Conservation (phyloP, 2,797 vertebrate species). For the Botia almorhae region DNA sequence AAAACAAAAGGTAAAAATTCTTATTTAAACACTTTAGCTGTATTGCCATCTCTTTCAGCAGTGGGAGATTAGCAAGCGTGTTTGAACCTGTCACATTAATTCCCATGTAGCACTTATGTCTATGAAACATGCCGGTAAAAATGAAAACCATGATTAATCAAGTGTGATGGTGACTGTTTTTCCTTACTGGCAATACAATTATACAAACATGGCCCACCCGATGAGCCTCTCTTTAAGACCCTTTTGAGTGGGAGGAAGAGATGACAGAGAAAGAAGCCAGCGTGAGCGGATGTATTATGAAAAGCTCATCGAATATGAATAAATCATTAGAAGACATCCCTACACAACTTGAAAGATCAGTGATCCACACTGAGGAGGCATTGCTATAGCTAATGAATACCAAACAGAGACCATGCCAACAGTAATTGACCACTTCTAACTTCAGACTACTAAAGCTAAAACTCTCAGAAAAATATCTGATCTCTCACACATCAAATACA, state of each 20-base stretch:
- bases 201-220: conserved; percentile 63
- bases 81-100: conserved; percentile 47
- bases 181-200: conserved; percentile 65
- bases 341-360: conserved; percentile 30
- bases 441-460: background rate
- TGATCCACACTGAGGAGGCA: conserved; percentile 56
- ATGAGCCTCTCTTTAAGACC: conserved; percentile 55
- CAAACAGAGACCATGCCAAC: background rate
- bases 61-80: conserved; percentile 47
- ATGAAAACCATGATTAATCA: conserved; percentile 68
- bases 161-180: conserved; percentile 56
- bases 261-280: conserved; percentile 16
- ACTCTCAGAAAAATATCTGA: background rate
- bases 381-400: background rate
- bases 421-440: background rate
- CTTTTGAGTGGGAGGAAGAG: conserved; percentile 25
- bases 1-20: conserved; percentile 73
- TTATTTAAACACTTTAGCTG: conserved; percentile 55
- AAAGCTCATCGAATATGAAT: conserved; percentile 64
- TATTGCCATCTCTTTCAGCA: conserved; percentile 19
- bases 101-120: conserved; percentile 38
- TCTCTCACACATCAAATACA: no score
- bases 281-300: conserved; percentile 54
- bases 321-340: conserved; percentile 61
- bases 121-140: conserved; percentile 59